Conservation (phyloP, 2,888 invertebrate species). For the Ophion ellenae region DNA sequence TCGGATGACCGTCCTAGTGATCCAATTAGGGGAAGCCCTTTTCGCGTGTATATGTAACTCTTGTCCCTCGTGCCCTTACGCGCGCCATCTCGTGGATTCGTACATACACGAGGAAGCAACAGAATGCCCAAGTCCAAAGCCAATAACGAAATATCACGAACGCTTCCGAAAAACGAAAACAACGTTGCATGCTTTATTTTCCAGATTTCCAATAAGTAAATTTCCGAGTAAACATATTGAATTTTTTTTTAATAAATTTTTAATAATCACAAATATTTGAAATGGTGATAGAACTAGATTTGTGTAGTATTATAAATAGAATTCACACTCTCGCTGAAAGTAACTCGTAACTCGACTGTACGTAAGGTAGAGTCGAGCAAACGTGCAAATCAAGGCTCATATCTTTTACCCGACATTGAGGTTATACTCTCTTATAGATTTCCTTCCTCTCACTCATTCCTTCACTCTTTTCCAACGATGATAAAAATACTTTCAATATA, state of each 20-base stretch:
- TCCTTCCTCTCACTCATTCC: no score
- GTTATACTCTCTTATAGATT: no score
- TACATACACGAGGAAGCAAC: constrained; percentile 15
- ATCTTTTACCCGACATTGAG: no score
- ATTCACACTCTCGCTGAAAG: no score
- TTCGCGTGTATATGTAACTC: constrained; percentile 35
- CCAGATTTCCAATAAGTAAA: neutral
- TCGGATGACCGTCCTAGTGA: constrained; percentile 62
- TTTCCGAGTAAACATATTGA: neutral
- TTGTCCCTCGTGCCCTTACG: neutral
- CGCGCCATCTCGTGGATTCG: neutral
- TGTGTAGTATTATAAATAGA: no score
- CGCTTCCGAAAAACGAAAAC: neutral
- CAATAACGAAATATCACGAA: constrained; percentile 32
- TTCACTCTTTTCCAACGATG: no score
- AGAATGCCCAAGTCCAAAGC: constrained; percentile 18
- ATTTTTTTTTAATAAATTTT: neutral
- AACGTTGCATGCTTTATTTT: neutral
- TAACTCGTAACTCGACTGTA: no score
- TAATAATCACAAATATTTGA: neutral
- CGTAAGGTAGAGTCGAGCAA: no score
- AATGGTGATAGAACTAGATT: no score
- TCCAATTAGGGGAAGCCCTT: constrained; percentile 74
- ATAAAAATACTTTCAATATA: no score
- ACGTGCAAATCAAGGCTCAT: no score